Evolutionary conservation across 2,113 vertebrate species (phyloP), one percentile per base, ranked within the genome.

Genomic region (Colossoma macropomum): DNA sequence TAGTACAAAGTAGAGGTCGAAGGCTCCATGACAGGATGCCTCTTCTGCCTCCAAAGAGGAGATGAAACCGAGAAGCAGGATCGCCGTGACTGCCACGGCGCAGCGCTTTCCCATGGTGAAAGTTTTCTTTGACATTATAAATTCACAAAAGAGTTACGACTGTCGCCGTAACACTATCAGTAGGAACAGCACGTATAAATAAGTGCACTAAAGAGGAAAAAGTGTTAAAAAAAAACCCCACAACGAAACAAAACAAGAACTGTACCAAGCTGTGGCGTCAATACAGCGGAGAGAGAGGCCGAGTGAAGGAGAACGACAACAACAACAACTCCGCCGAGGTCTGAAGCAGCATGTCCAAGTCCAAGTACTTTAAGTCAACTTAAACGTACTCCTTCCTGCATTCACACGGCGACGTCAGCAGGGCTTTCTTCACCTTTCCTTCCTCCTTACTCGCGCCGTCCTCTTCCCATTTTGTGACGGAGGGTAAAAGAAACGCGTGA

Each of bases 1-100:
- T 52, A 98, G 62, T n/a, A 98, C 96, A 77, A 97, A 97, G 92
- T 97, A 97, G 66, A 97, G 92, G 84, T 98, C 96, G 89, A 96
- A 97, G 0, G 96, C 96, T 83, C 94, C 95, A 60, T 92, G 93
- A 81, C 97, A 98, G 17, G 95, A 95, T 0, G 94, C 91, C 8
- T 94, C 92, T 25, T 94, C 91, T 5, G 95, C 95, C 62, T 88
- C 81, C 59, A 92, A 84, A 0, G 69, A 74, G 23, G 88, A 83
- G 1, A 76, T 28, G 70, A 89, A 12, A 0, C 71, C 87, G 12
- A 91, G 84, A 6, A 93, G 50, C 4, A 91, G 0, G 4, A 72
- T 71, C 0, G 81, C 89, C 0, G 80, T 27, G 6, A 77, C 87
- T 4, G 89, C 90, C 0, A 70, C 79, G 23, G 0, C 83, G 87